These are phyloP conservation scores for Porites rus DNA, from an alignment of 92 coral and sea anemone genomes.

Conservation along the genomic window DNA sequence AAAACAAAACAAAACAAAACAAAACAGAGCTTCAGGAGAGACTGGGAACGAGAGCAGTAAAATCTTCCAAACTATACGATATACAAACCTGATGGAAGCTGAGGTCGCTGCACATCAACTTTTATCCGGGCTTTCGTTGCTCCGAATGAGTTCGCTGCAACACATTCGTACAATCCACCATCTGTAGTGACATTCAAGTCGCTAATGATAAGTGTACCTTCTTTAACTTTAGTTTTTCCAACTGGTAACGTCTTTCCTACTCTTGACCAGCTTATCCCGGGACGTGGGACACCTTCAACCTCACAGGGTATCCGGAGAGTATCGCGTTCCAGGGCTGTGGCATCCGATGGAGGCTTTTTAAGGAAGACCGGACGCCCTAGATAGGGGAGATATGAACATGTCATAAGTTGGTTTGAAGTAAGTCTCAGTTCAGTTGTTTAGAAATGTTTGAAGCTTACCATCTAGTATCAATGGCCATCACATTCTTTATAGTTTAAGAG, in stretches of 20 bases:
- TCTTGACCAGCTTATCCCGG: constrained; percentile 5
- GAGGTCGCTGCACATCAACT: neutral
- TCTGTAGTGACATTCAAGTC: neutral
- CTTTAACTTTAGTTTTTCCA: neutral
- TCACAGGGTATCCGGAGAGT: neutral
- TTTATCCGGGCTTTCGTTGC: neutral
- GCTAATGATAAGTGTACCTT: constrained; percentile 8
- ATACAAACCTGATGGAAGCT: neutral
- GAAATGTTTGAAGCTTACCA: no score
- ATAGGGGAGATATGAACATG: neutral
- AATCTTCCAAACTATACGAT: no score
- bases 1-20: no score
- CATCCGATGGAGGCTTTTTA: neutral
- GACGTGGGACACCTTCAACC: neutral
- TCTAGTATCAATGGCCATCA: no score
- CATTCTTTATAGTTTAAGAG: no score
- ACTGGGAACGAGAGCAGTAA: no score
- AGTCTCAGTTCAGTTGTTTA: no score
- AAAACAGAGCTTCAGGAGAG: no score
- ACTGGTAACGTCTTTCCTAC: constrained; percentile 3
- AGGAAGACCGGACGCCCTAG: neutral
- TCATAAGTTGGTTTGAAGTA: neutral
- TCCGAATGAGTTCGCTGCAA: constrained; percentile 7
- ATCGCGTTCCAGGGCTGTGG: neutral
- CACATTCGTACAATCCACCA: constrained; percentile 9